Conservation (phyloP, 1,140 invertebrate species). For the Anadara kagoshimensis region DNA sequence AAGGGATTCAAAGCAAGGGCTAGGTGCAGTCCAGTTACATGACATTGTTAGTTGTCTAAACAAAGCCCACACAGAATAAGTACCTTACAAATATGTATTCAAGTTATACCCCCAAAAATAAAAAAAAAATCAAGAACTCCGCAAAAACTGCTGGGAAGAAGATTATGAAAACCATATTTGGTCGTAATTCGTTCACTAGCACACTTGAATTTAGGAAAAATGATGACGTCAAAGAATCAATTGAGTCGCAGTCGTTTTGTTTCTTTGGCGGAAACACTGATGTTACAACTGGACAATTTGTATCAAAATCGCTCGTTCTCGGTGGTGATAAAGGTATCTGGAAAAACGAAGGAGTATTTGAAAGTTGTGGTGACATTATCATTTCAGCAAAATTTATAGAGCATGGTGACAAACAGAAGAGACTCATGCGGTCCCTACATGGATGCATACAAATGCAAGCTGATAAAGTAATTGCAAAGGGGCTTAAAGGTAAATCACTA, state of each 20-base stretch:
- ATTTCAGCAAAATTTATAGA: constrained; percentile 7
- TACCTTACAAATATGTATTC: not conserved
- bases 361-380: constrained; percentile 3
- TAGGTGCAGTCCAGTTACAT: not conserved
- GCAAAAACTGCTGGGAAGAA: not conserved
- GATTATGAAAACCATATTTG: not conserved
- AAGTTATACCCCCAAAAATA: not conserved
- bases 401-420: not conserved
- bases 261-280: not conserved
- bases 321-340: not conserved
- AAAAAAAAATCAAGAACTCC: not conserved
- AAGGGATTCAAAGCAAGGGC: not conserved
- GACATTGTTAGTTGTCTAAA: not conserved
- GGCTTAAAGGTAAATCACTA: not conserved
- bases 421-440: not conserved
- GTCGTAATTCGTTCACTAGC: not conserved
- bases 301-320: not conserved
- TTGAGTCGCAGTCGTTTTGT: not conserved
- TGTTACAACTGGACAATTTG: not conserved
- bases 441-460: not conserved
- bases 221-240: not conserved
- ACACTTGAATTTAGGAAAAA: not conserved
- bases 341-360: not conserved
- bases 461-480: not conserved
- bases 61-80: constrained; percentile 5